Conservation (phyloP, 2,888 invertebrate genomes). For the Lamproptera curius region DNA sequence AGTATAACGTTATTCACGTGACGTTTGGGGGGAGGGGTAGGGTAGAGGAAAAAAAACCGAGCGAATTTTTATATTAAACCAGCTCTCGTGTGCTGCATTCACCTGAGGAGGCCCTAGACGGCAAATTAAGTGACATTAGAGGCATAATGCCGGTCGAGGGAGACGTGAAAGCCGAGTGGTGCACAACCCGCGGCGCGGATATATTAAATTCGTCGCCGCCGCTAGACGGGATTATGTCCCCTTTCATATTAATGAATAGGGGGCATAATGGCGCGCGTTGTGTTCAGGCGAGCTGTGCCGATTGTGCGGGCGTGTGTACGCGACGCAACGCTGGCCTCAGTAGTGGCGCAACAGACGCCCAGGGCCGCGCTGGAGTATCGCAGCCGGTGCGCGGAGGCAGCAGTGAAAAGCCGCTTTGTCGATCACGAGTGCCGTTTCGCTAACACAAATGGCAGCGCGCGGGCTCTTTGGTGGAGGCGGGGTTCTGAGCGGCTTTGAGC, state of each 20-base stretch:
- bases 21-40: conserved; percentile 23
- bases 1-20: conserved; percentile 61
- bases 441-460: no score
- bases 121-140: conserved; percentile 76
- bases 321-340: conserved; percentile 52
- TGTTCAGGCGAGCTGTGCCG: conserved; percentile 7
- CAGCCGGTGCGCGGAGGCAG: conserved; percentile 32
- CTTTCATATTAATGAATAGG: conserved; percentile 17
- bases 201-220: conserved; percentile 17
- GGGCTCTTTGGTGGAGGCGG: no score
- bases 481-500: conserved; percentile 10
- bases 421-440: conserved; percentile 20
- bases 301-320: conserved; percentile 17
- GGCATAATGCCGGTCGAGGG: conserved; percentile 67
- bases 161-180: conserved; percentile 67
- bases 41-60: conserved; percentile 47
- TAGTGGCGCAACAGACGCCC: conserved; percentile 42
- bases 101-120: conserved; percentile 73
- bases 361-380: conserved; percentile 33
- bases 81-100: conserved; percentile 65
- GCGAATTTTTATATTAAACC: conserved; percentile 73
- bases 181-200: conserved; percentile 36
- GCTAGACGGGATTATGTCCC: conserved; percentile 17
- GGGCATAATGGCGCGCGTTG: conserved; percentile 15
- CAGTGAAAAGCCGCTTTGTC: conserved; percentile 41